These are phyloP conservation scores for Sebastes elongatus DNA, from an alignment of 2,797 vertebrate genomes.

Conservation along the genomic window DNA sequence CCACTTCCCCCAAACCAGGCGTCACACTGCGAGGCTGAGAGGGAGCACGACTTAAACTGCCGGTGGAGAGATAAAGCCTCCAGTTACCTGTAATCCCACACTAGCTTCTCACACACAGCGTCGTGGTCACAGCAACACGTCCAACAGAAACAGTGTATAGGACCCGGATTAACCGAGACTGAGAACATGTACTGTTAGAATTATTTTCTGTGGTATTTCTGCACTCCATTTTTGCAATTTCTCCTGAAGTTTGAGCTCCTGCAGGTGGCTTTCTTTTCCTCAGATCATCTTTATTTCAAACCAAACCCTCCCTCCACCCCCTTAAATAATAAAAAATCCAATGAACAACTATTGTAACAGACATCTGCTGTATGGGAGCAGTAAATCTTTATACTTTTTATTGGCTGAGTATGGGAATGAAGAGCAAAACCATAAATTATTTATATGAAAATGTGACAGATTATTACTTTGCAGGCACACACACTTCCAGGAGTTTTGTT, in stretches of 20 bases:
- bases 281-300: neutral
- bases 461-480: neutral
- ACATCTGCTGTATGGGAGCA: neutral
- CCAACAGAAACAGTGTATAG: neutral
- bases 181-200: neutral
- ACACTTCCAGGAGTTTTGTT: neutral
- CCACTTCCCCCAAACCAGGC: slow-evolving; percentile 42
- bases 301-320: neutral
- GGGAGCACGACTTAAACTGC: slow-evolving; percentile 51
- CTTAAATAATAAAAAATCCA: neutral
- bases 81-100: slow-evolving; percentile 70
- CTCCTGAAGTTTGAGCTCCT: neutral
- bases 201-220: neutral
- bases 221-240: neutral
- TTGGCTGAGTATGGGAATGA: neutral
- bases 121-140: neutral
- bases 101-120: slow-evolving; percentile 29
- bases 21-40: slow-evolving; percentile 40
- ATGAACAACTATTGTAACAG: neutral
- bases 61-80: slow-evolving; percentile 60
- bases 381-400: neutral
- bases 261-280: neutral
- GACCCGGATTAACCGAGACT: neutral
- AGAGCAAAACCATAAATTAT: neutral
- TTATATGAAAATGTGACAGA: slow-evolving; percentile 18